phyloP scores from a whole-genome alignment of 2,888 invertebrate genomes.

The Drosophila neonasuta region DNA sequence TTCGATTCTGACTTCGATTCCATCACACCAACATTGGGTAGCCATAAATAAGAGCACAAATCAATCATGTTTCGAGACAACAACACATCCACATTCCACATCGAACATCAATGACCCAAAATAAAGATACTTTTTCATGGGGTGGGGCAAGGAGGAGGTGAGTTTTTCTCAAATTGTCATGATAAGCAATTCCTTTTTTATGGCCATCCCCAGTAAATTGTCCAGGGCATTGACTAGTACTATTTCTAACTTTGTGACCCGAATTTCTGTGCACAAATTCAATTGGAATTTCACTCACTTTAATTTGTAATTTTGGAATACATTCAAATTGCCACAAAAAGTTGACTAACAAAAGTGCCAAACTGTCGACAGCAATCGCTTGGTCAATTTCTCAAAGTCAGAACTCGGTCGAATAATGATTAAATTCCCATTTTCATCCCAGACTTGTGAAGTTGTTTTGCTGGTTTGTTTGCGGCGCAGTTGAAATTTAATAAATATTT shows the following conservation, averaged over 20 bases:
- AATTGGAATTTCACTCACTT: slow-evolving; percentile 14
- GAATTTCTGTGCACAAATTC: slow-evolving; percentile 18
- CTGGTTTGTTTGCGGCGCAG: slow-evolving; percentile 18
- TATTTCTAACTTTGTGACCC: slow-evolving; percentile 35
- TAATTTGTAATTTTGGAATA: slow-evolving; percentile 24
- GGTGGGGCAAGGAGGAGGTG: neutral
- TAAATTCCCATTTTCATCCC: slow-evolving; percentile 7
- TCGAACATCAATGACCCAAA: slow-evolving; percentile 11
- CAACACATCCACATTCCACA: neutral
- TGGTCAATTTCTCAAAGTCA: slow-evolving; percentile 55
- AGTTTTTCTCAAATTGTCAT: slow-evolving; percentile 13
- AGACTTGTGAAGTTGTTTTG: slow-evolving; percentile 10
- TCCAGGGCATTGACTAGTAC: slow-evolving; percentile 13
- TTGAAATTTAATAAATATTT: slow-evolving; percentile 42
- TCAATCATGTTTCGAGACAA: slow-evolving; percentile 57
- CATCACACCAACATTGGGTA: slow-evolving; percentile 6
- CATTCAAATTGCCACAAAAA: slow-evolving; percentile 26
- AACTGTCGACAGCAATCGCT: slow-evolving; percentile 54
- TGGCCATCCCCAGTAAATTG: slow-evolving; percentile 1
- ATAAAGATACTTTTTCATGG: slow-evolving; percentile 8
- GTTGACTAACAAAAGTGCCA: slow-evolving; percentile 48
- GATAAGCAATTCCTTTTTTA: slow-evolving; percentile 23
- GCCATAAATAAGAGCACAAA: slow-evolving; percentile 61
- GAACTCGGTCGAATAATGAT: slow-evolving; percentile 42
- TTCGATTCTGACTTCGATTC: slow-evolving; percentile 17